Percentiles rank a stretch among this genome's conserved stretches.
Conservation (phyloP, 2,888 invertebrate genomes). For the Cantharis flavilabris region DNA sequence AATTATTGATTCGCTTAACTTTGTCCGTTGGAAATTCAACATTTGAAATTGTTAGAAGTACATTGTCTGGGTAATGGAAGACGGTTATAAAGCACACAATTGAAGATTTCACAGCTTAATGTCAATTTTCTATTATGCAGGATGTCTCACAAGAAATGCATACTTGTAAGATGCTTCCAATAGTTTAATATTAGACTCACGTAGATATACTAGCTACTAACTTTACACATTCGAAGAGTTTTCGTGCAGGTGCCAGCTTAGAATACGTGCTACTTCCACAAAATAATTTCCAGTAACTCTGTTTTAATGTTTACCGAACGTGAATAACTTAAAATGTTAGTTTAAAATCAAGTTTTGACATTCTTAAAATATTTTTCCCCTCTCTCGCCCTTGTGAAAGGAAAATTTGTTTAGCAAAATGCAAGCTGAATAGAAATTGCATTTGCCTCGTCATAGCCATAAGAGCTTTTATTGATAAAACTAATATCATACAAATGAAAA, state of each 20-base stretch:
- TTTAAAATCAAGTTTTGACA: background rate
- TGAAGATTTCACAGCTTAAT: constrained; percentile 13
- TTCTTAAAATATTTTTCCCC: background rate
- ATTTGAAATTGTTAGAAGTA: background rate
- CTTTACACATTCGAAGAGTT: constrained; percentile 40
- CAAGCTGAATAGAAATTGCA: background rate
- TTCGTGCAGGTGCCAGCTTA: constrained; percentile 36
- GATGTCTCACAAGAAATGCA: constrained; percentile 17
- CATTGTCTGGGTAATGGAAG: background rate
- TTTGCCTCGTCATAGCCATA: background rate
- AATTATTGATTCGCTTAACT: background rate
- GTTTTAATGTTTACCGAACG: constrained; percentile 43
- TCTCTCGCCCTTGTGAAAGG: background rate
- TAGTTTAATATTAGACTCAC: constrained; percentile 39
- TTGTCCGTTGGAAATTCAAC: background rate
- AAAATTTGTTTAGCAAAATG: background rate
- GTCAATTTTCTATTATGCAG: constrained; percentile 19
- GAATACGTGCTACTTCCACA: constrained; percentile 39
- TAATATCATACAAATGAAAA: background rate
- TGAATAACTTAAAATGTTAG: constrained; percentile 26
- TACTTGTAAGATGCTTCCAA: constrained; percentile 20
- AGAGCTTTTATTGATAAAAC: background rate
- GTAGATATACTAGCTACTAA: constrained; percentile 39
- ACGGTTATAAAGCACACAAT: background rate
- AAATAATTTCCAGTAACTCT: constrained; percentile 38